Base-by-base conservation (phyloP, 2,888 invertebrate species). In the Apamea monoglypha region DNA sequence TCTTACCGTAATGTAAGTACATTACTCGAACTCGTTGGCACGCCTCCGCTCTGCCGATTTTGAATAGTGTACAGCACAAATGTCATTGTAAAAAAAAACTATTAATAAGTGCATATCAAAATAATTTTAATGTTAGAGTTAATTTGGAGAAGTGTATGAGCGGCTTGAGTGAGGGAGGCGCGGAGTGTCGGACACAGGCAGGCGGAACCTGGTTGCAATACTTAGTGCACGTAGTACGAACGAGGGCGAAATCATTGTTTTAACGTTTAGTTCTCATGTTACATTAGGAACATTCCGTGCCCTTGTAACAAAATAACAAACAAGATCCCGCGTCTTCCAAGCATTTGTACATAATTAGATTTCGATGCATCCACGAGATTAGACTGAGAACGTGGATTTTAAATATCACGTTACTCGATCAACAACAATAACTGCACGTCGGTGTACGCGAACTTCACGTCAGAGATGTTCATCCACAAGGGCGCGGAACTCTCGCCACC, bases 81-180 rank as follows among this genome's bases (percentile, higher is more conserved):
- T 92, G 92, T 95, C 94, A 94, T 94, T 96, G 96, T 96, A 96
- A 95, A 94, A 89, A 94, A 95, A 81, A 94, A 91, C 91, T 95
- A 95, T 94, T 94, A 91, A 93, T 96, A 96, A 96, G 96, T 94
- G 96, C 96, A 96, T 96, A 96, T 96, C 96, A 96, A 94, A 94
- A 92, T 96, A 96, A 95, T 95, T 95, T 92, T 96, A 96, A 95
- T 94, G 93, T 95, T 96, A 96, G 95, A 91, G 76, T 92, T 96
- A 95, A 95, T 95, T 95, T 94, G 91, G 91, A 92, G 92, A 92
- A 91, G 92, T 90, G 91, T 91, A 92, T 92, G 91, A 91, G 87
- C 90, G 90, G 89, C 89, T 83, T 88, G 91, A 89, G 88, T 89
- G 90, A 84, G 87, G 89, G 89, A 87, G 90, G 89, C 89, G 88